Base-by-base conservation (phyloP, 2,113 vertebrate genomes). In the Chionomys nivalis region DNA sequence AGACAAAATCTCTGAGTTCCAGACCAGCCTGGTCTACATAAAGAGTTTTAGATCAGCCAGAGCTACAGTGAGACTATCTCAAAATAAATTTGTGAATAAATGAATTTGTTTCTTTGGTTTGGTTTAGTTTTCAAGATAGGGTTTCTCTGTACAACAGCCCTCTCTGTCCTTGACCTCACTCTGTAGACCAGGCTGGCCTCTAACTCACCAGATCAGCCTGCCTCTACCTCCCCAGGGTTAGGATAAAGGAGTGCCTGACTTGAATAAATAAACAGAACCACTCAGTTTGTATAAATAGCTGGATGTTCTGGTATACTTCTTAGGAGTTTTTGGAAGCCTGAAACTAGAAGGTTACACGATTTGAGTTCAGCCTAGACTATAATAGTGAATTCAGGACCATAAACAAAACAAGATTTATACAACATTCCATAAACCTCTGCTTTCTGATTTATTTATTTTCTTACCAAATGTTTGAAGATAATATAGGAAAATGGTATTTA, bases 401-500 rank as follows among this genome's bases (percentile, higher is more conserved):
- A 28, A 85, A 17, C 21, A 47, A 47, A 42, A 70, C 11, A 70
- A 70, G 65, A 52, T n/a, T 87, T 70, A 5, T 72, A 70, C 49
- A 14, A 70, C 63, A n/a, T 13, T 81, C 10, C 7, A 23, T 90
- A 70, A 91, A 78, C 21, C 39, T 76, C 70, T 88, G 49, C 77
- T 87, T 21, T 58, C 79, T 82, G 21, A 44, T 44, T 55, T 82
- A 17, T 23, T 55, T 82, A 63, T 63, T 90, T 31, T 6, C 63
- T 85, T 96, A 49, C 55, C 73, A 87, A n/a, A 47, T 86, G 19
- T 66, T 81, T 91, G 13, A 73, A 92, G 89, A 78, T 93, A 90
- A 58, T 66, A 42, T 24, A 81, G 52, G 17, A 58, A 55, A 79
- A 55, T 55, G 21, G 52, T n/a, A 21, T 58, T 81, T 81, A 83